Evolutionary conservation across 2,888 invertebrate species (phyloP), one percentile per base, ranked within the genome.

Genomic region (Netelia melanura): DNA sequence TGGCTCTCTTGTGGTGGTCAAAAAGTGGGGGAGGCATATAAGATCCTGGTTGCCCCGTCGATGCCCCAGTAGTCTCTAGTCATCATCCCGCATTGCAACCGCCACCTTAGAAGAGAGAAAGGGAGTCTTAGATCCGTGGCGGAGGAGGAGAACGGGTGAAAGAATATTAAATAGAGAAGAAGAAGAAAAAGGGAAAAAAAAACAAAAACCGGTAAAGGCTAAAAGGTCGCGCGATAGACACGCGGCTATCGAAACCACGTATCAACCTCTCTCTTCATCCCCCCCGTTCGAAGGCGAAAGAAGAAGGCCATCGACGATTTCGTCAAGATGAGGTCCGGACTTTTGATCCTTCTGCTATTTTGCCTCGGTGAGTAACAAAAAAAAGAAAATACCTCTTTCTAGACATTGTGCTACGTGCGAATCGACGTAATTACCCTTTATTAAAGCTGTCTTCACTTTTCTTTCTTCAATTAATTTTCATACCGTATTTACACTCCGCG

Each of bases 1-100:
- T 81, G 82, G 56, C 81, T 80, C 79, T 80, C 80, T 58, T 65
- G 80, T 65, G 58, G 72, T 72, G 82, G 79, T 80, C 84, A 82
- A 83, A 90, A 91, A 93, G 92, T 91, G 92, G 92, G 93, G 92
- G 93, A 89, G 89, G 89, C 92, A 93, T 93, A 93, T 93, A 94
- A 94, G 92, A 90, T 92, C 91, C 90, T 89, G 87, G 90, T 89
- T 89, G 89, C 88, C 89, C 89, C 89, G 90, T 89, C 89, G 90
- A 88, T 84, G 87, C 89, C 90, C 90, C 92, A 92, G 93, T 92
- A 92, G 91, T 89, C 92, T 91, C 91, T 92, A 91, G 92, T 92
- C 92, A 93, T 92, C 92, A 91, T 91, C 91, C 89, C 90, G 86
- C 85, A 81, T 87, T 85, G 83, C 86, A 87, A 81, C 80, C 77